These are phyloP conservation scores for Pangasius djambal DNA, from an alignment of 2,797 vertebrate species.

Conservation along the genomic window DNA sequence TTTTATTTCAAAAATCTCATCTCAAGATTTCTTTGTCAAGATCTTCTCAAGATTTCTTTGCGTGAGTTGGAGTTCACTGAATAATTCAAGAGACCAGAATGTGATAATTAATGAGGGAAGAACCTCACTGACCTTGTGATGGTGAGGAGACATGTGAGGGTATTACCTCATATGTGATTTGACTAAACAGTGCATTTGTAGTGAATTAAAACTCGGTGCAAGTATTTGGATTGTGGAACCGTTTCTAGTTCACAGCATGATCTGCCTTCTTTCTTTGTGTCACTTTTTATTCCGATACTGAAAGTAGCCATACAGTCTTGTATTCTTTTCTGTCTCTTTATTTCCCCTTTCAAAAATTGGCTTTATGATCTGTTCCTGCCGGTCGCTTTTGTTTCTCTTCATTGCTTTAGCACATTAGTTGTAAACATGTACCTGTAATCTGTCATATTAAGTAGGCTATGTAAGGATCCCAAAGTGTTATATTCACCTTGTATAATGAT, in stretches of 20 bases:
- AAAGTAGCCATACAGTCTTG: background rate
- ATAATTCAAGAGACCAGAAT: background rate
- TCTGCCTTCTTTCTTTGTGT: background rate
- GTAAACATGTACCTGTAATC: background rate
- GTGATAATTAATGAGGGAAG: background rate
- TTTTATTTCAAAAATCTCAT: too few species aligned
- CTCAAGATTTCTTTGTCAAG: background rate
- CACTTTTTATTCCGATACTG: background rate
- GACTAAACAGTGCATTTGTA: background rate
- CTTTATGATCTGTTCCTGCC: background rate
- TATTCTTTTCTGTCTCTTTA: background rate
- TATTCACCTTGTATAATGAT: background rate
- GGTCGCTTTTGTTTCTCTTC: background rate
- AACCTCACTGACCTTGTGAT: background rate
- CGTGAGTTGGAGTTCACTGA: background rate
- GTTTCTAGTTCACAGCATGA: background rate
- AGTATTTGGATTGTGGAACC: background rate
- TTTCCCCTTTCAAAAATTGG: background rate
- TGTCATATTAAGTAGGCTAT: background rate
- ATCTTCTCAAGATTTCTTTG: background rate
- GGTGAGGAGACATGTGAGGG: background rate
- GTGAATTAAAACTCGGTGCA: background rate
- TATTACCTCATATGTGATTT: background rate
- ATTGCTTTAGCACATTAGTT: background rate
- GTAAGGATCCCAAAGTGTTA: background rate